A percentile compares a stretch with the other conserved stretches of the same genome.
phyloP scores from a whole-genome alignment of 1,140 invertebrate species.

The Sesamia nonagrioides region DNA sequence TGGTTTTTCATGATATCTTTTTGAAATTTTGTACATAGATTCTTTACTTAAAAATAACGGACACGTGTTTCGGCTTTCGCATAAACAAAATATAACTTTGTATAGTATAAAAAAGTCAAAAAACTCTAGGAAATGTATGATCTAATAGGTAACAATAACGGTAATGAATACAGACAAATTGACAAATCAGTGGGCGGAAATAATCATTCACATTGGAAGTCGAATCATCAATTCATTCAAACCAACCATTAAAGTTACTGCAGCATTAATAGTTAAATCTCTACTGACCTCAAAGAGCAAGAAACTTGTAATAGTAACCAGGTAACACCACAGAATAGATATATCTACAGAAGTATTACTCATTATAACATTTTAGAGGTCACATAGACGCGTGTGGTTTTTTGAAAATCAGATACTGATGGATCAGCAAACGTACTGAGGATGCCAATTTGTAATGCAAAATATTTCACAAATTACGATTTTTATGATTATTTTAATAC shows the following conservation, averaged over 20 bases:
- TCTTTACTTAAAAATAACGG: too few species aligned
- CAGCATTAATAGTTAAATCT: slow-evolving; percentile 4
- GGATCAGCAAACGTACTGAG: too few species aligned
- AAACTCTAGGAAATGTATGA: too few species aligned
- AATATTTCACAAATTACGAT: too few species aligned
- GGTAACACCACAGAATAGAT: background rate
- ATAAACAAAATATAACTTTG: too few species aligned
- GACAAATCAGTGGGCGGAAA: background rate
- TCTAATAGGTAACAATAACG: background rate
- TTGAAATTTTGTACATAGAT: too few species aligned
- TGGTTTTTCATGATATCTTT: too few species aligned
- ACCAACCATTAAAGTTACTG: background rate
- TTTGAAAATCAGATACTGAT: too few species aligned
- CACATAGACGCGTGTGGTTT: background rate
- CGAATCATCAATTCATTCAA: background rate
- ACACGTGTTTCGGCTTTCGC: too few species aligned
- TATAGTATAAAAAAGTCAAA: background rate
- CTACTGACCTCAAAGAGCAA: background rate
- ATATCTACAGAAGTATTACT: background rate
- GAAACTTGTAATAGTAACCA: slow-evolving; percentile 1
- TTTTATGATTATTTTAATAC: too few species aligned
- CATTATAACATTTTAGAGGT: background rate
- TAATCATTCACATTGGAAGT: background rate
- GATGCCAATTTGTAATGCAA: too few species aligned
- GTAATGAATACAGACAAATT: background rate